phyloP scores from a whole-genome alignment of 2,113 vertebrate genomes.

The Gymnarchus niloticus region DNA sequence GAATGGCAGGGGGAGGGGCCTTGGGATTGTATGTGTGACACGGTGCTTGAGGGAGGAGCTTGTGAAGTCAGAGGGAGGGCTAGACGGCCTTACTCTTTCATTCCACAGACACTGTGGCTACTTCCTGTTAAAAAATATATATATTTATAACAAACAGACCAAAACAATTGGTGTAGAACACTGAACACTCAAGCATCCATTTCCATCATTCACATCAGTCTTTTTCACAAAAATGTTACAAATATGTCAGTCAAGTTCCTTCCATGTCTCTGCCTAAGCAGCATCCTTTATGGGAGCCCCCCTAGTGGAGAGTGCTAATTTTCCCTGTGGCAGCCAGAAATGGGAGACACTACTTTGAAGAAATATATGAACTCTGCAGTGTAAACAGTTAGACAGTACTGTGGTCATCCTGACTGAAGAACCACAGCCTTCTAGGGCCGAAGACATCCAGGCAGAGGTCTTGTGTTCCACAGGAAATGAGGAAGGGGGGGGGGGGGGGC shows the following conservation, averaged over 20 bases:
- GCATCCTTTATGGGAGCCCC: neutral
- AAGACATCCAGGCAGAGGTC: slow-evolving; percentile 3
- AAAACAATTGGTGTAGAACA: neutral
- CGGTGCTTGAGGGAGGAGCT: neutral
- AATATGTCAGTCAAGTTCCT: neutral
- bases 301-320: neutral
- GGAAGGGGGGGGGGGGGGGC: neutral
- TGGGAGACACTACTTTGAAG: slow-evolving; percentile 20
- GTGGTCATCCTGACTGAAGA: slow-evolving; percentile 13
- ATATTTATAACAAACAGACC: neutral
- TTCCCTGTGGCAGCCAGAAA: slow-evolving; percentile 30
- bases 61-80: neutral
- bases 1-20: neutral
- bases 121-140: neutral
- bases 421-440: slow-evolving; percentile 10
- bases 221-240: neutral
- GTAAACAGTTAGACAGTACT: slow-evolving; percentile 52
- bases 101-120: neutral
- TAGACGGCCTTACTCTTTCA: slow-evolving; percentile 6
- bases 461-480: slow-evolving; percentile 5
- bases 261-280: neutral
- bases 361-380: slow-evolving; percentile 35
- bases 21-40: neutral
- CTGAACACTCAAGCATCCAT: neutral
- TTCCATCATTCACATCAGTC: neutral